phyloP scores from a whole-genome alignment of 2,797 vertebrate species.

The Myotis pilosus region DNA sequence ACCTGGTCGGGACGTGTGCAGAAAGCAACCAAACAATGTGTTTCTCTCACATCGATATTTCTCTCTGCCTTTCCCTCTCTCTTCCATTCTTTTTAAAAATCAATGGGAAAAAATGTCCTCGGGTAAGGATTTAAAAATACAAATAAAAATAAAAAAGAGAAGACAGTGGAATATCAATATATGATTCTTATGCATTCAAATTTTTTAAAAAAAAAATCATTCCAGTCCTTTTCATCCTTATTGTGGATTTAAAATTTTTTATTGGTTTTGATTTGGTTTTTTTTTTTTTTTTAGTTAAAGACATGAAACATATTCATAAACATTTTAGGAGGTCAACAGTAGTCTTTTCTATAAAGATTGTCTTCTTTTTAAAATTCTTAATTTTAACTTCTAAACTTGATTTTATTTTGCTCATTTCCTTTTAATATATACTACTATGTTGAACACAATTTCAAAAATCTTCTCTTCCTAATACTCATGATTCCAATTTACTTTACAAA shows the following conservation, averaged over 20 bases:
- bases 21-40: no score
- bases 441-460: conserved; percentile 39
- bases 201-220: conserved; percentile 51
- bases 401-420: conserved; percentile 23
- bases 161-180: conserved; percentile 42
- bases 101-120: no score
- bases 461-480: conserved; percentile 70
- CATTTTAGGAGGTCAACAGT: not conserved
- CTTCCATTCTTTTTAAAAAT: no score
- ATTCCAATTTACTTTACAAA: conserved; percentile 80
- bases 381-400: not conserved
- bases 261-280: not conserved
- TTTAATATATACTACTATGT: not conserved
- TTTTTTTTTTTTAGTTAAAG: conserved; percentile 15
- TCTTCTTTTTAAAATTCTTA: not conserved
- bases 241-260: not conserved
- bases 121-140: no score
- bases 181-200: conserved; percentile 27
- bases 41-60: no score
- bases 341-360: not conserved
- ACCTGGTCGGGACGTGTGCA: no score
- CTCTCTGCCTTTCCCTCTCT: no score
- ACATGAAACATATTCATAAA: not conserved
- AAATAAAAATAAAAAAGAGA: no score
- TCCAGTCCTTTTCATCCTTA: conserved; percentile 59